phyloP scores from a whole-genome alignment of 2,113 vertebrate genomes.

The Colinus virginianus region DNA sequence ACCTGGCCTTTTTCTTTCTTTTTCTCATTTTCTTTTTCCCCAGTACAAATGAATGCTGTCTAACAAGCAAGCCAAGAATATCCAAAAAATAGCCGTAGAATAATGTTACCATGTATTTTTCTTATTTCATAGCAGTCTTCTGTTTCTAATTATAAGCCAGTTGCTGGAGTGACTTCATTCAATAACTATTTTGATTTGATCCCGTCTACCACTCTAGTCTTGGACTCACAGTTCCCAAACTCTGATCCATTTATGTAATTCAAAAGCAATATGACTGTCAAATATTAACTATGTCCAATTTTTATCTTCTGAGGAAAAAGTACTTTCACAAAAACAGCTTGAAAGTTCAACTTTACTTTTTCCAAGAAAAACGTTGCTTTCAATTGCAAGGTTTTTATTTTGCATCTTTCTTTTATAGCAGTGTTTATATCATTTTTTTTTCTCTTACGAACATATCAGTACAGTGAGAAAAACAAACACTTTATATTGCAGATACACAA shows the following conservation, averaged over 20 bases:
- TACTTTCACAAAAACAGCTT: neutral
- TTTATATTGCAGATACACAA: conserved; percentile 88
- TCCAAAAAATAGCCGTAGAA: conserved; percentile 3
- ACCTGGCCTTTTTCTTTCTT: too few relatives aligned
- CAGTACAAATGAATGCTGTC: neutral
- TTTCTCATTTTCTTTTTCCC: neutral
- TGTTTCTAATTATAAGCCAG: conserved; percentile 70
- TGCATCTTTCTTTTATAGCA: neutral
- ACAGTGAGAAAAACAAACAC: conserved; percentile 6
- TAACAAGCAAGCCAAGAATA: conserved; percentile 32
- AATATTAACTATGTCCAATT: neutral
- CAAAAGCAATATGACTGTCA: neutral
- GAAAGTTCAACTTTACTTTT: neutral
- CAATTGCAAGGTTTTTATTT: neutral
- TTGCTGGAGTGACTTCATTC: conserved; percentile 65
- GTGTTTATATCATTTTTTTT: neutral
- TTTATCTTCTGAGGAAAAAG: neutral
- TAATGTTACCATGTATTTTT: conserved; percentile 53
- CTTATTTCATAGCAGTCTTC: conserved; percentile 36
- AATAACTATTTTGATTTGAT: conserved; percentile 59
- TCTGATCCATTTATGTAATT: neutral
- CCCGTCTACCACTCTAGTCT: neutral
- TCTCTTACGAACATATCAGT: neutral
- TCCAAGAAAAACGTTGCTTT: neutral
- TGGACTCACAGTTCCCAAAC: neutral